Conservation (phyloP, 92 coral and sea anemone genomes). For the Desmophyllum pertusum region DNA sequence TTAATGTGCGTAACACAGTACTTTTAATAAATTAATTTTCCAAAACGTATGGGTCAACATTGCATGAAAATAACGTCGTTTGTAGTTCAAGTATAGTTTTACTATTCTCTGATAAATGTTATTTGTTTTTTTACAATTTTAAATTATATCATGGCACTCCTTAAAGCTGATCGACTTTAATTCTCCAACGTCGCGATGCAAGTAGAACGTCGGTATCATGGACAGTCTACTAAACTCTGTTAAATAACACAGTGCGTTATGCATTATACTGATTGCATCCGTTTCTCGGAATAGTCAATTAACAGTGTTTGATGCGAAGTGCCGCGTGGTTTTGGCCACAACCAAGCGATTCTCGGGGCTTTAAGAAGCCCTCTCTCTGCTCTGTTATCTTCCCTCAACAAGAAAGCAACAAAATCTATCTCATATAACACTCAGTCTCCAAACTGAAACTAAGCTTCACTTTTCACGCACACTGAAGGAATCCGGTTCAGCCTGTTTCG, state of each 20-base stretch:
- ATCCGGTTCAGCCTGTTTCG: conserved; percentile 12
- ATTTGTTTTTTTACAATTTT: not conserved
- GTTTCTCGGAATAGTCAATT: too few species aligned
- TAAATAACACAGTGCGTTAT: not conserved
- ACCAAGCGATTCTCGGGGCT: too few species aligned
- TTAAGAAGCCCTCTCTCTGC: too few species aligned
- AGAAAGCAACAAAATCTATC: too few species aligned
- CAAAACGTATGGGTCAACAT: not conserved
- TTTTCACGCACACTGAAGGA: conserved; percentile 4
- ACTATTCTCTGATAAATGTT: not conserved
- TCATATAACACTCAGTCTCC: too few species aligned
- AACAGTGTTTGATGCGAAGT: too few species aligned
- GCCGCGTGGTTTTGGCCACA: too few species aligned
- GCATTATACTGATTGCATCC: not conserved
- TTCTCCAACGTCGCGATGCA: too few species aligned
- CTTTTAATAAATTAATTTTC: not conserved
- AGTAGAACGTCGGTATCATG: not conserved
- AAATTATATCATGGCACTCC: too few species aligned
- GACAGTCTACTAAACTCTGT: not conserved
- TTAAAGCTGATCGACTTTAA: too few species aligned
- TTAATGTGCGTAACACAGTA: not conserved
- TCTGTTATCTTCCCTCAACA: too few species aligned
- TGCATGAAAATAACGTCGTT: not conserved
- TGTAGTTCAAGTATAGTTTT: not conserved
- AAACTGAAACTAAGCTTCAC: conserved; percentile 1